These are phyloP conservation scores for Baryphthengus martii DNA, from an alignment of 2,113 vertebrate genomes.

Conservation along the genomic window DNA sequence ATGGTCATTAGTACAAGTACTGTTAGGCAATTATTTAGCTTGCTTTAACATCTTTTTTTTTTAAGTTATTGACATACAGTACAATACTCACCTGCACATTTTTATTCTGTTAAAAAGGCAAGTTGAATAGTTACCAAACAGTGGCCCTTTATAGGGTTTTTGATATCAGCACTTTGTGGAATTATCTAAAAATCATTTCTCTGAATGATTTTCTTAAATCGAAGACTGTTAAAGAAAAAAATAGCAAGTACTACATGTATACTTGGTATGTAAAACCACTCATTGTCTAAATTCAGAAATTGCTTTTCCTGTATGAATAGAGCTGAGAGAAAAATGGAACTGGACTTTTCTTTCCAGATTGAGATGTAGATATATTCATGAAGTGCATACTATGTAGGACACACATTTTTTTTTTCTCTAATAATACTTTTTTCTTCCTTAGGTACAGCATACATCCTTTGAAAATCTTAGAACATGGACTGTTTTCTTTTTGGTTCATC, in stretches of 20 bases:
- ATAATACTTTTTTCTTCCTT: neutral
- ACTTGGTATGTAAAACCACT: neutral
- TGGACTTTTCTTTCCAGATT: neutral
- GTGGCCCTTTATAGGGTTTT: neutral
- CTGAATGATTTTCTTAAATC: neutral
- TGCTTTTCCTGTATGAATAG: neutral
- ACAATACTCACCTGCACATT: slow-evolving; percentile 48
- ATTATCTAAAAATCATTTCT: neutral
- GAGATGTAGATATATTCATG: neutral
- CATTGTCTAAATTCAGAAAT: neutral
- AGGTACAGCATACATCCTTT: neutral
- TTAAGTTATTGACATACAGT: slow-evolving; percentile 72
- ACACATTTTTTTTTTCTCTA: neutral
- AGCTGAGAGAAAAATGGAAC: neutral
- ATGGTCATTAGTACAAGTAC: slow-evolving; percentile 80
- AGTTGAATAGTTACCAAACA: slow-evolving; percentile 30
- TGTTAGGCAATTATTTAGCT: slow-evolving; percentile 81
- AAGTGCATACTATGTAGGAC: neutral
- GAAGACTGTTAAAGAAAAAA: neutral
- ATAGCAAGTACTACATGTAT: neutral
- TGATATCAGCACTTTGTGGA: neutral
- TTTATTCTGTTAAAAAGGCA: slow-evolving; percentile 67
- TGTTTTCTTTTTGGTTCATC: neutral
- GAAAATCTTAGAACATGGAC: neutral
- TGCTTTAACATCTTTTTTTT: slow-evolving; percentile 77